Evolutionary conservation across 2,888 invertebrate species (phyloP), one percentile per base, ranked within the genome.

Genomic region (Scaptomyza polygonia): DNA sequence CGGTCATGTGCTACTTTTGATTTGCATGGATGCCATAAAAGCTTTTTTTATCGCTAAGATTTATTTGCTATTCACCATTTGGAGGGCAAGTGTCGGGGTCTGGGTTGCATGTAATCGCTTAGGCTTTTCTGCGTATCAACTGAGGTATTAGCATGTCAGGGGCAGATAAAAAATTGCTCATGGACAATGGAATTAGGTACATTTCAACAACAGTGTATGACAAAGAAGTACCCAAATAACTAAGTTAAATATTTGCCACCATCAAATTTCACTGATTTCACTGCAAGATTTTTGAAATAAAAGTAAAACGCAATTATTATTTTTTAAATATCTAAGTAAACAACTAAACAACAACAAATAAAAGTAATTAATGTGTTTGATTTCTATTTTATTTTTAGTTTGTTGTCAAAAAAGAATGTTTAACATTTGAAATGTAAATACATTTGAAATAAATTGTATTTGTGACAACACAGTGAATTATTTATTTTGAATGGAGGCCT

Each of bases 101-200:
- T 40, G 76, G 66, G 76, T 59, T 62, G 59, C 40, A 42, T 54
- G 42, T 59, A 79, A 57, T 72, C 66, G 54, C 66, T 30, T 27
- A 36, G 85, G 61, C 64, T 65, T 54, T 54, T 53, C 55, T 40
- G 59, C 44, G 30, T 80, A 63, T 80, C 82, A 85, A 51, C 48
- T 18, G 45, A 52, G 67, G 85, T 45, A 81, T 85, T 77, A 52
- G 42, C 70, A 54, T 77, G 81, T 84, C 81, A 77, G 61, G 62
- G 62, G 27, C 58, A 67, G 64, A 61, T 82, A 86, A 86, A 79
- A 53, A 67, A 59, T 48, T 56, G 65, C 72, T 77, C 72, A 72
- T 65, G 72, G 77, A 71, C 77, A 64, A 45, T 63, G 65, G 54
- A 45, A 65, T 49, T 56, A 65, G 56, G 56, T 55, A 48, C 55